phyloP scores from a whole-genome alignment of 2,888 invertebrate genomes.

The Apamea crenata region DNA sequence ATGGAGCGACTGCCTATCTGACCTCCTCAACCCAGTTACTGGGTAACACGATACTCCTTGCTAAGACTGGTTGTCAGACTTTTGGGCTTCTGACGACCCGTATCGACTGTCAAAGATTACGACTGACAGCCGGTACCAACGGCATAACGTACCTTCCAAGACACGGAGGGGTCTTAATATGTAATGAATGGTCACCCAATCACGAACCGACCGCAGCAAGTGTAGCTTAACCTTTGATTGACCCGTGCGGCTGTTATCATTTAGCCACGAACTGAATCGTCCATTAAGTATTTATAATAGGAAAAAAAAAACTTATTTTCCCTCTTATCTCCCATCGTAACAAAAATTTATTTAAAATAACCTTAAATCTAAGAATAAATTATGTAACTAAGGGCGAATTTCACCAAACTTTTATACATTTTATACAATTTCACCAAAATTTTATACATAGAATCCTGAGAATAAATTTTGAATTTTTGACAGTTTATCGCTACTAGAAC shows the following conservation, averaged over 20 bases:
- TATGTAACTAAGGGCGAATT: not conserved
- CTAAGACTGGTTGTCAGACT: not conserved
- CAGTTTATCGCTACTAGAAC: no score
- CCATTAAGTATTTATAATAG: not conserved
- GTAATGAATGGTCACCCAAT: not conserved
- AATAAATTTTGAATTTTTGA: not conserved
- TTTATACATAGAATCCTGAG: not conserved
- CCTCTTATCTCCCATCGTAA: not conserved
- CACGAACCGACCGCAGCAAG: not conserved
- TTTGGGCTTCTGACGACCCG: not conserved
- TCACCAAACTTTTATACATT: not conserved
- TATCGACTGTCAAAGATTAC: not conserved
- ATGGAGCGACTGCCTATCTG: not conserved
- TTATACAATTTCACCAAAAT: no score
- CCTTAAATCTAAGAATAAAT: constrained; percentile 17
- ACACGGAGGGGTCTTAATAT: not conserved
- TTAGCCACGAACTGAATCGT: not conserved
- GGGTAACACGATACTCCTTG: not conserved
- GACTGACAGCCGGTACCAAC: not conserved
- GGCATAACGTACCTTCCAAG: not conserved
- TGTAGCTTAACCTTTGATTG: not conserved
- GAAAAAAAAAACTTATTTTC: not conserved
- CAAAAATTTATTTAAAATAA: constrained; percentile 15
- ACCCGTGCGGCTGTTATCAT: not conserved
- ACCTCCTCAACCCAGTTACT: not conserved